Evolutionary conservation across 2,888 invertebrate genomes (phyloP), one percentile per base, ranked within the genome.

Genomic region (Drosophila mettleri): DNA sequence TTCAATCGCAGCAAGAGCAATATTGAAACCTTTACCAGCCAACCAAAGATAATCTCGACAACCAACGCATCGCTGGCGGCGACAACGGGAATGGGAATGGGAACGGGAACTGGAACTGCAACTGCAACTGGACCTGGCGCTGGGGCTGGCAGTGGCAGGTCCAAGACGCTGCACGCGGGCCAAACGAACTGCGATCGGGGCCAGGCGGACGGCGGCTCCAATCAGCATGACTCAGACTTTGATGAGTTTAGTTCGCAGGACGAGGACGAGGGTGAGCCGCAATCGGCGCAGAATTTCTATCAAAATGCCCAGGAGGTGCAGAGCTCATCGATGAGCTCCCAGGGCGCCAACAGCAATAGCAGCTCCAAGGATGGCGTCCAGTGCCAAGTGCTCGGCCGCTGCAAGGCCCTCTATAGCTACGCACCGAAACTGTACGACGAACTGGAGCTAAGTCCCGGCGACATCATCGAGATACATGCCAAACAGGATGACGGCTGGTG

Each of bases 401-500:
- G 98, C 91, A 95, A 95, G 83, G 98, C 97, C 2, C 93, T 98
- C 24, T 98, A 98, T 92, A 95, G 96, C 52, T 98, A 98, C 91
- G 95, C 96, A 77, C 97, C 98, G 52, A 96, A 96, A 89, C 94
- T 97, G 65, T 95, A 96, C 84, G 98, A 98, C 92, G 98, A 98
- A 91, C 94, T 98, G 43, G 95, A 94, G 62, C 93, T 96, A 70
- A 93, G 93, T 78, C 94, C 95, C 91, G 96, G 98, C 74, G 98
- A 98, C 91, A 93, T 97, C 49, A 96, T 98, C 81, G 96, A 95
- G 80, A 96, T 98, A 36, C 97, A 97, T 91, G 95, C 96, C 86
- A 98, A 98, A 90, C 97, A 97, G 91, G 96, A 96, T 33, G 97
- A 98, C 89, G 98, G 97, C 36, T 98, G 98, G 98, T 98, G 98